Base-by-base conservation (phyloP, 2,888 invertebrate genomes). In the Pseudococcus viburni region DNA sequence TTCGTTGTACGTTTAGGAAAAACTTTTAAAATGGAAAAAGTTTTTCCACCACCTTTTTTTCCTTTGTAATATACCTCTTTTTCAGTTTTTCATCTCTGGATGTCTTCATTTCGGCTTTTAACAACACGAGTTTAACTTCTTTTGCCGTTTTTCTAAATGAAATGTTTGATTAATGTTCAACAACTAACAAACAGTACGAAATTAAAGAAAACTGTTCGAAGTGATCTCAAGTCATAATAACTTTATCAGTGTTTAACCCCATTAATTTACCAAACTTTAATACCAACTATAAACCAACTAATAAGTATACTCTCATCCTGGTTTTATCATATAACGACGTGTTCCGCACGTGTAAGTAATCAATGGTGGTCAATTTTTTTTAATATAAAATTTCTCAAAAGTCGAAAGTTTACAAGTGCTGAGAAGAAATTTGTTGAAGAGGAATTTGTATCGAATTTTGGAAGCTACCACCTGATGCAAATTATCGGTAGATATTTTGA, bases 71-170 rank as follows among this genome's bases (percentile, higher is more conserved):
- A 26, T 73, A 73, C 73, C 73, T 73, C 73, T 73, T 73, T 73
- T 33, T 73, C 33, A 39, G 77, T 77, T 77, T 77, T 77, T 77
- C 77, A 77, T 77, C 77, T 77, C 77, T 33, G 39, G 77, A 77
- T 77, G 77, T 77, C 77, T 77, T 77, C 77, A 77, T 77, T 77
- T 77, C 77, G 77, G 77, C 77, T 77, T 77, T 77, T 77, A 77
- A 77, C 77, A 39, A 77, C 77, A 77, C 77, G 77, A 77, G 77
- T 77, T 77, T 77, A 77, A 77, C 39, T 77, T 77, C 77, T 77
- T 39, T 77, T 77, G 39, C 77, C 77, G 77, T 77, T 77, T 77
- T 77, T 77, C 77, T 77, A 77, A 77, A 77, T 77, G 77, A 77
- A 77, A 77, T 77, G 77, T 77, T 77, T 77, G 77, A 77, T 77